Percentiles rank a stretch among this genome's conserved stretches.
phyloP scores from a whole-genome alignment of 2,797 vertebrate species.

The Meda fulgida region DNA sequence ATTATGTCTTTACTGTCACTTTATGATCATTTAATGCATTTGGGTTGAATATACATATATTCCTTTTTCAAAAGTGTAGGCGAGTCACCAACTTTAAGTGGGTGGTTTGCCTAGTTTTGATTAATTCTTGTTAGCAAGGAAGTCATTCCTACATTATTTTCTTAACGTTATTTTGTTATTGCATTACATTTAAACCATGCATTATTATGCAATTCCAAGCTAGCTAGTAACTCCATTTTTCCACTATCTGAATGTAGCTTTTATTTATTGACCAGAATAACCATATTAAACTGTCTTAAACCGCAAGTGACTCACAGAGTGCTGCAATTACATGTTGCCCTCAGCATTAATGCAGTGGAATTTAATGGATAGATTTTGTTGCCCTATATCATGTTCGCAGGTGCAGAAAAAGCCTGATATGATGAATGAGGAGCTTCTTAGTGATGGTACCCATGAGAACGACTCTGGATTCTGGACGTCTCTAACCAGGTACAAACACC shows the following conservation, averaged over 20 bases:
- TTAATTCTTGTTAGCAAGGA: neutral
- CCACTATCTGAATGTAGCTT: neutral
- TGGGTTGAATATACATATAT: neutral
- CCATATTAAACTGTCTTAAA: neutral
- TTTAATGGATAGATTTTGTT: neutral
- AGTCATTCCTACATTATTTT: neutral
- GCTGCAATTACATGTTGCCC: neutral
- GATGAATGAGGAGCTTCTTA: slow-evolving; percentile 93
- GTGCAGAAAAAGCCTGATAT: slow-evolving; percentile 97
- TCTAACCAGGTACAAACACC: slow-evolving; percentile 83
- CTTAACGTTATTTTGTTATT: neutral
- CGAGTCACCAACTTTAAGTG: neutral
- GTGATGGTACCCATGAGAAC: slow-evolving; percentile 86
- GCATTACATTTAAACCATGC: neutral
- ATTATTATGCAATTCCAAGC: neutral
- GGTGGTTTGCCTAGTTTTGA: neutral
- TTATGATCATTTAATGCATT: neutral
- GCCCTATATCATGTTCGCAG: slow-evolving; percentile 71
- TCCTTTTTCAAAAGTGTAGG: too few relatives aligned
- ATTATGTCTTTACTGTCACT: too few relatives aligned
- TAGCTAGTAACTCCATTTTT: neutral
- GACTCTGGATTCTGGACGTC: slow-evolving; percentile 97
- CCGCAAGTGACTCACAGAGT: neutral
- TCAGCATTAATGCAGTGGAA: neutral
- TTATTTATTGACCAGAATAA: neutral